Evolutionary conservation across 92 coral and sea anemone species (phyloP), one percentile per base, ranked within the genome.

Genomic region (Montipora capitata): DNA sequence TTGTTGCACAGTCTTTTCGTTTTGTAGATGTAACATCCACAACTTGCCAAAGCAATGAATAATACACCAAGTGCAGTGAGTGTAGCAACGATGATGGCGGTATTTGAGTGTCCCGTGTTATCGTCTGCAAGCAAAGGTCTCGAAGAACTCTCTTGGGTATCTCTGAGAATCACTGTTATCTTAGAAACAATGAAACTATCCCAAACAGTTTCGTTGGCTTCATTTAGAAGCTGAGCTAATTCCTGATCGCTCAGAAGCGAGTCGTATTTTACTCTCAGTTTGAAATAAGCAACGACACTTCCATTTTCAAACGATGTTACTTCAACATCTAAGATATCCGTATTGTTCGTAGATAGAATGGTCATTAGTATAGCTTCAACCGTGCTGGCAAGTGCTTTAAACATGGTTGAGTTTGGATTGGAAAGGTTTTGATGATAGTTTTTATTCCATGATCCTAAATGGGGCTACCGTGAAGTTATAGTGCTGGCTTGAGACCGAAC

Each of bases 231-330:
- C 13, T 74, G 11, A 13, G 87, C 61, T 10, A 63, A 48, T 4
- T 87, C 65, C 0, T 70, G 39, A 17, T 73, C 84, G 15, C 11
- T 71, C 43, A 45, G 43, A 16, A 51, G 13, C 12, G 92, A 41
- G 42, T 56, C 56, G 40, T 79, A 56, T 38, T 20, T 27, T 27
- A 87, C 87, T 35, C 59, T 38, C 43, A 88, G 45, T 63, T 20
- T 57, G 70, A 89, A 89, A 51, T 13, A 51, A 61, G 76, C 89
- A 11, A 87, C 48, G 10, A 91, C 81, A 43, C 94, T 91, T 61
- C 94, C 94, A 61, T 91, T 77, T 20, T 48, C 38, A 61, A 91
- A 91, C 6, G 77, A 59, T 4, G 82, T 77, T 20, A 91, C 94
- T 20, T 69, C 67, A 13, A 76, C 83, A 14, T 81, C 80, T 45